Evolutionary conservation across 2,797 vertebrate species (phyloP), one percentile per base, ranked within the genome.

Genomic region (Paratrypauchen microcephalus): DNA sequence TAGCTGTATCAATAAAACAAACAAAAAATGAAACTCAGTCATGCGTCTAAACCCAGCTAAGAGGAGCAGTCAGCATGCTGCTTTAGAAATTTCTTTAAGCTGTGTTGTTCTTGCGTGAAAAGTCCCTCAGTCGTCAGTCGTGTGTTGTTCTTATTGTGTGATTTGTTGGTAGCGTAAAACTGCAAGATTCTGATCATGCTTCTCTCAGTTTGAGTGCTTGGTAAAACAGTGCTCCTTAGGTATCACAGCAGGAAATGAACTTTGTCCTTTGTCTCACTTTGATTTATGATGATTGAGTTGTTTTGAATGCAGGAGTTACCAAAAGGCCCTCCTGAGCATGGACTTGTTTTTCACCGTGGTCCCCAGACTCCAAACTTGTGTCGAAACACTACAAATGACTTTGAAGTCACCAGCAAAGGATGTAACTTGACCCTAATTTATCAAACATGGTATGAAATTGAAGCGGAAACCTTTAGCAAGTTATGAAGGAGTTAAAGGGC

Each of bases 361-460:
- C 69, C 74, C 65, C 19, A 72, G 50, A 73, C 18, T 74, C 65
- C 19, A 70, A 50, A 70, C 11, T 68, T 16, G 61, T 26, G 26
- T 58, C 2, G 36, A 71, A 61, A 32, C 21, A 39, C 58, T 56
- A 61, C 78, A 79, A 83, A 74, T 68, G 69, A 78, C 73, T 77
- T 78, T 74, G 80, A 83, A 80, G 58, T 58, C 65, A 68, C 79
- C 61, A 68, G 62, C 61, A 24, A 19, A 64, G 39, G 50, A 73
- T 66, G 80, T 72, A 76, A 81, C 12, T 0, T 58, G 65, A 83
- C 69, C 76, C 69, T 80, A 65, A 87, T 84, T 78, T 66, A 77
- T 84, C 77, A 73, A 78, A 71, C 26, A 28, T 71, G 76, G 63
- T 66, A 77, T 82, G 78, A 78, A 81, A 81, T 75, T 56, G 75